Evolutionary conservation across 2,888 invertebrate species (phyloP).

Genomic region (Hydroisotoma schaefferi): DNA sequence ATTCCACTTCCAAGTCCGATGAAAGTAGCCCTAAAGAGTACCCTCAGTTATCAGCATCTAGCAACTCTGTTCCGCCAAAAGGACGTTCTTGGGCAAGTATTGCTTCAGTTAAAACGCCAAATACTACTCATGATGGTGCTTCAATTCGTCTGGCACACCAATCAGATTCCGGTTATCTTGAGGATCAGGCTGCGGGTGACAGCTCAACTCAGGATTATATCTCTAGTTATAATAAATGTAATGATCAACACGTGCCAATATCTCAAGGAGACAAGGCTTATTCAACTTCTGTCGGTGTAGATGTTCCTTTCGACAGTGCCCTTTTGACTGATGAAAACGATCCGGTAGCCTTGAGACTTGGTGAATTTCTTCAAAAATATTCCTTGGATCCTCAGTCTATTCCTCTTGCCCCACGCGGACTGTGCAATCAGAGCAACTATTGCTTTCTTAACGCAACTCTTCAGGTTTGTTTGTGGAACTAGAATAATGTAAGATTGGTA

Average conservation of each 20-base stretch:
- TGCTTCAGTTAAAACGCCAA: conserved; percentile 32
- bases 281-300: conserved; percentile 1
- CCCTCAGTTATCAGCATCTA: conserved; percentile 7
- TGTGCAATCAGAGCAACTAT: conserved; percentile 90
- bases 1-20: neutral
- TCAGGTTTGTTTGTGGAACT: conserved; percentile 34
- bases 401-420: conserved; percentile 79
- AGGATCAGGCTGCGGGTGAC: neutral
- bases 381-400: conserved; percentile 73
- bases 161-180: neutral
- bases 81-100: conserved; percentile 47
- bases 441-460: conserved; percentile 95
- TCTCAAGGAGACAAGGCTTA: conserved; percentile 14
- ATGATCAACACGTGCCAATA: conserved; percentile 25
- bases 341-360: conserved; percentile 51
- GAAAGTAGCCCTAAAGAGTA: neutral
- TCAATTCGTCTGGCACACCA: neutral
- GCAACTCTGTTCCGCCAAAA: conserved; percentile 5
- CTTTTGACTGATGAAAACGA: conserved; percentile 42
- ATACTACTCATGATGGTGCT: conserved; percentile 28
- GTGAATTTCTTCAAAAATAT: conserved; percentile 72
- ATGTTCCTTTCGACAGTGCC: neutral
- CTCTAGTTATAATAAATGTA: conserved; percentile 3
- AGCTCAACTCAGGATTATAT: conserved; percentile 3
- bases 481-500: neutral